phyloP scores from a whole-genome alignment of 2,888 invertebrate species.

The Athalia rosae region DNA sequence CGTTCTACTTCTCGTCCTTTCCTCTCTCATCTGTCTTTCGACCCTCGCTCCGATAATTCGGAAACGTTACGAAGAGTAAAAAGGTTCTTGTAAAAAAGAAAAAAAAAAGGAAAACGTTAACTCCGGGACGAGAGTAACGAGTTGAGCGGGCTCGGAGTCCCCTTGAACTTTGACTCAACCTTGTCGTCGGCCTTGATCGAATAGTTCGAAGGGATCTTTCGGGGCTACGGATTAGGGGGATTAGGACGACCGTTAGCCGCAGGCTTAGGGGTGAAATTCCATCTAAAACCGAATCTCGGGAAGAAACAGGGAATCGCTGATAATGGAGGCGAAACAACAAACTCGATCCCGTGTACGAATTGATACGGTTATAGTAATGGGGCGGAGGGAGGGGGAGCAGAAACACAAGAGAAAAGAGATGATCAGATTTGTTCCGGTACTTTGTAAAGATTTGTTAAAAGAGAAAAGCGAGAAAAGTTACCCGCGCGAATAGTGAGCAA shows the following conservation, averaged over 20 bases:
- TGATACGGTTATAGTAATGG: too few relatives aligned
- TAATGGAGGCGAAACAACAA: too few relatives aligned
- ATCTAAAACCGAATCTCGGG: too few relatives aligned
- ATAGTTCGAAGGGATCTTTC: not conserved
- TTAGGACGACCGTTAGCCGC: not conserved
- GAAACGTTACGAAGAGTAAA: not conserved
- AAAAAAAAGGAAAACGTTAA: not conserved
- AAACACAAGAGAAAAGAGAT: too few relatives aligned
- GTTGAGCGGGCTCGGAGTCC: not conserved
- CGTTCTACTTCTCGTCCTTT: not conserved
- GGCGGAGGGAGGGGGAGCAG: too few relatives aligned
- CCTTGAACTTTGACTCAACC: not conserved
- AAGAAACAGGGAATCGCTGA: too few relatives aligned
- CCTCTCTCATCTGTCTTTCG: not conserved
- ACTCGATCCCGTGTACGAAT: too few relatives aligned
- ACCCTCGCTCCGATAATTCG: not conserved
- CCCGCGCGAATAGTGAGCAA: not conserved
- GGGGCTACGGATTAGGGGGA: not conserved
- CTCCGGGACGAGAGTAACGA: not conserved
- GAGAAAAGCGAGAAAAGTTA: too few relatives aligned
- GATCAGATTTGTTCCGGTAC: too few relatives aligned
- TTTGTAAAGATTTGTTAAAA: too few relatives aligned
- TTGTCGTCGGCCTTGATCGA: not conserved
- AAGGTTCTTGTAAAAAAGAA: not conserved
- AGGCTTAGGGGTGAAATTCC: too few relatives aligned